Percentiles rank a stretch among this genome's conserved stretches.
phyloP scores from a whole-genome alignment of 1,140 invertebrate genomes.

The Diorhabda elongata region DNA sequence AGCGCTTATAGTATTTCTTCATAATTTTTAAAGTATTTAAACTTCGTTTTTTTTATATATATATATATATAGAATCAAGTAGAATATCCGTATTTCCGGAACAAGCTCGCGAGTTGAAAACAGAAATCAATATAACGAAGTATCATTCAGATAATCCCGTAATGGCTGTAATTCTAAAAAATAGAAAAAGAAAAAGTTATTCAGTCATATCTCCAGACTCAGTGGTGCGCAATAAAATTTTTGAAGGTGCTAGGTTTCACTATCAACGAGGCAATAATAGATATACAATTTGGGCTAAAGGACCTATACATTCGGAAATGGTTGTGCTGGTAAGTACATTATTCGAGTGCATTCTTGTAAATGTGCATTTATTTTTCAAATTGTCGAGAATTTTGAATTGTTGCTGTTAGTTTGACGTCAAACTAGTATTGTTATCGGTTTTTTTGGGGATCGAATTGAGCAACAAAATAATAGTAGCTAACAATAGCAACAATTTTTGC shows the following conservation, averaged over 20 bases:
- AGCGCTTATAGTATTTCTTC: not conserved
- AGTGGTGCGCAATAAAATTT: constrained; percentile 42
- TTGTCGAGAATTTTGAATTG: no score
- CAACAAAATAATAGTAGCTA: no score
- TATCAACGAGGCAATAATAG: constrained; percentile 50
- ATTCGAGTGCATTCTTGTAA: no score
- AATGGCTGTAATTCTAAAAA: constrained; percentile 45
- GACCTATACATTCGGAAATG: constrained; percentile 56
- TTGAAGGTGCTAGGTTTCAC: constrained; percentile 54
- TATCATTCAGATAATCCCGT: constrained; percentile 23
- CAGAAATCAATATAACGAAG: constrained; percentile 34
- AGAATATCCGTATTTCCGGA: constrained; percentile 51
- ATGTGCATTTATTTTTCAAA: no score
- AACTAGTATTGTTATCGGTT: no score
- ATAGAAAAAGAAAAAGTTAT: constrained; percentile 43
- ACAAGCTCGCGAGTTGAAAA: constrained; percentile 37
- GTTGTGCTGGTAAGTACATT: constrained; percentile 54
- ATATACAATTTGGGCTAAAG: constrained; percentile 53
- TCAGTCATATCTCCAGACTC: constrained; percentile 42
- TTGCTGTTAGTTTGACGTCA: no score
- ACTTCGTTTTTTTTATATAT: not conserved
- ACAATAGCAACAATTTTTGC: no score
- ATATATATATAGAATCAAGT: constrained; percentile 49
- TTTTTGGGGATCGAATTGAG: no score
- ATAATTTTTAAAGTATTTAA: not conserved